Base-by-base conservation (phyloP, 2,113 vertebrate species). In the Alouatta palliata region DNA sequence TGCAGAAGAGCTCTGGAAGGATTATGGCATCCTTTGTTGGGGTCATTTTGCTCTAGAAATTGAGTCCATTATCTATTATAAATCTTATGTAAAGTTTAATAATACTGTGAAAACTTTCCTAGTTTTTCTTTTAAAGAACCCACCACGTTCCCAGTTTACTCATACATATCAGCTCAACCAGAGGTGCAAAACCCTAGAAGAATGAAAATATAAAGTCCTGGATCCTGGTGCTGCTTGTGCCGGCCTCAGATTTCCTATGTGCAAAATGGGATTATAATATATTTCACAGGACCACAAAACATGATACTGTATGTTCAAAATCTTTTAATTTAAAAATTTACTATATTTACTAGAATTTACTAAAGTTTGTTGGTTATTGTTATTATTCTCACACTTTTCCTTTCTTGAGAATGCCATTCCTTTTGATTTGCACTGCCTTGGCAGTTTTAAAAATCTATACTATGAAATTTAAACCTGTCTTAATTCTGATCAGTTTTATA, bases 391-490 rank as follows among this genome's bases (percentile, higher is more conserved):
- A 79, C 35, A 64, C 17, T 90, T 83, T 56, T 73, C 54, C 43
- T 54, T 97, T 40, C 37, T 45, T 66, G 49, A 95, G 49, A 94
- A 94, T 35, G 27, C 19, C 71, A 86, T 61, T 4, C 23, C 68
- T 95, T 37, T 91, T 79, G 64, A 32, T 94, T 77, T 80, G n/a
- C 43, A 43, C 32, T 75, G 25, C 58, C 11, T 58, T 88, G 27
- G 43, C 17, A 56, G 40, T 80, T 93, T 95, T 85, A 40, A 70
- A 96, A 94, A 80, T 58, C 40, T 79, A 20, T 25, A 79, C 40
- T 70, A 70, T 88, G 61, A 75, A 90, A 88, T 79, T 91, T 49
- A 89, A 94, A 77, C 25, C 21, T 81, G 35, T 56, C 25, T 95
- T 56, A 71, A 47, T 77, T 95, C 70, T 87, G 10, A 87, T 83